Percentiles rank a stretch among this genome's conserved stretches.
Conservation (phyloP, 30 jellyfish, hydroid and myxozoan species). For the Pseudorhiza aurosa region DNA sequence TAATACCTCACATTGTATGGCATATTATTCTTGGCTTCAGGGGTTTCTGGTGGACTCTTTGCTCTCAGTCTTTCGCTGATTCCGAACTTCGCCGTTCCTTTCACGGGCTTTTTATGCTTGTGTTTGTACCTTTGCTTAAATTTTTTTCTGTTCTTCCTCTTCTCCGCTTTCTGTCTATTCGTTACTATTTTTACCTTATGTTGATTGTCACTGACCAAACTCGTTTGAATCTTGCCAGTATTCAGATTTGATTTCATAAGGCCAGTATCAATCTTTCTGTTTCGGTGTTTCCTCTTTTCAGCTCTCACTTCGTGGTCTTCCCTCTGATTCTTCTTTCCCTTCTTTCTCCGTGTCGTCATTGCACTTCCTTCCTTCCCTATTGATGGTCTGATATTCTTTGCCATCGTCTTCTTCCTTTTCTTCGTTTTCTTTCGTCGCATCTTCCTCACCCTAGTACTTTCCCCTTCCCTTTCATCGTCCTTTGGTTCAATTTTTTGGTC, state of each 20-base stretch:
- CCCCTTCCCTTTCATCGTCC: neutral
- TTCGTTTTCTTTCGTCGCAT: neutral
- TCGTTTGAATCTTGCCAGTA: too few relatives aligned
- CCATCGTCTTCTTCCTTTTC: neutral
- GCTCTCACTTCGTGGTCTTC: neutral
- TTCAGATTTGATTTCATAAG: too few relatives aligned
- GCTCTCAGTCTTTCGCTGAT: neutral
- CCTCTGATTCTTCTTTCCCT: neutral
- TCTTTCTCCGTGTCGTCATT: neutral
- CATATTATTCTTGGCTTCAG: conserved; percentile 42
- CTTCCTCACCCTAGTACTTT: neutral
- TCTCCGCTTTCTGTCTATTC: too few relatives aligned
- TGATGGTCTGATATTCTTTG: neutral
- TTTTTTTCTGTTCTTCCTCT: neutral
- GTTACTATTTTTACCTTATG: too few relatives aligned
- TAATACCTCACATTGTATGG: conserved; percentile 37
- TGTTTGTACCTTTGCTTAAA: conserved; percentile 5
- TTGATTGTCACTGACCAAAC: too few relatives aligned
- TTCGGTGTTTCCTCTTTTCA: too few relatives aligned
- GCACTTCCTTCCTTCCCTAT: neutral
- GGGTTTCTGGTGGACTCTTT: conserved; percentile 23
- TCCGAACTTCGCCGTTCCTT: conserved; percentile 33
- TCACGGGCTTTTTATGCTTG: conserved; percentile 26
- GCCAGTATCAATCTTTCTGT: too few relatives aligned
- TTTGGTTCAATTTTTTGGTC: too few relatives aligned